Evolutionary conservation across 2,113 vertebrate genomes (phyloP), one percentile per base, ranked within the genome.

Genomic region (Buteo buteo): DNA sequence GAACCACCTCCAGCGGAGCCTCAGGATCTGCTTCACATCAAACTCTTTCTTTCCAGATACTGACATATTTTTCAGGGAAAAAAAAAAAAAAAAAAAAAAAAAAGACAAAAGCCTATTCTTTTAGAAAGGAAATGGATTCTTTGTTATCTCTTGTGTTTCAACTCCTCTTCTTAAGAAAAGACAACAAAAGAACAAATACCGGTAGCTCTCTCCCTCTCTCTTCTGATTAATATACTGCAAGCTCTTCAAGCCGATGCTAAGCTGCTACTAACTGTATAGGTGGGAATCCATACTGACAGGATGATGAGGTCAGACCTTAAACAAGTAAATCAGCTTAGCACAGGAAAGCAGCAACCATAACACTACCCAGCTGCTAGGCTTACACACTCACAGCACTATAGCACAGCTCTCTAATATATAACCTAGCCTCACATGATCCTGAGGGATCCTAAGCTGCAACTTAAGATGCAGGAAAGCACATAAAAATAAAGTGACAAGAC

Each of bases 1-100:
- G 94, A 99, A 99, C 99, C 99, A 99, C 85, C 99, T 98, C 99
- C 99, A 99, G 95, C 99, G 99, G 50, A 99, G 99, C 98, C 99
- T 98, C 91, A 99, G 98, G 97, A 99, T 99, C 98, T 99, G 99
- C 97, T 99, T 99, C 97, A 99, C 99, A 77, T 99, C 99, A 98
- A 99, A 99, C 97, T 99, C 99, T 96, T 99, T 99, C 98, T 99
- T 99, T 67, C 99, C 99, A 81, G 99, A 99, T 31, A 99, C 98
- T 94, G 99, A 99, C 99, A 99, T 99, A 92, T 97, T 90, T 98
- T 97, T 95, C 91, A 69, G 82, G 98, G 88, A 58, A 78, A 61
- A 78, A 82, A 84, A 94, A 95, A 84, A 94, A 95, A 84, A 71
- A 97, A 97, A 96, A 95, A 97, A 97, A 96, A 95, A 36, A 36